Evolutionary conservation across 2,797 vertebrate species (phyloP), one percentile per base, ranked within the genome.

Genomic region (Melanotaenia parkinsoni): DNA sequence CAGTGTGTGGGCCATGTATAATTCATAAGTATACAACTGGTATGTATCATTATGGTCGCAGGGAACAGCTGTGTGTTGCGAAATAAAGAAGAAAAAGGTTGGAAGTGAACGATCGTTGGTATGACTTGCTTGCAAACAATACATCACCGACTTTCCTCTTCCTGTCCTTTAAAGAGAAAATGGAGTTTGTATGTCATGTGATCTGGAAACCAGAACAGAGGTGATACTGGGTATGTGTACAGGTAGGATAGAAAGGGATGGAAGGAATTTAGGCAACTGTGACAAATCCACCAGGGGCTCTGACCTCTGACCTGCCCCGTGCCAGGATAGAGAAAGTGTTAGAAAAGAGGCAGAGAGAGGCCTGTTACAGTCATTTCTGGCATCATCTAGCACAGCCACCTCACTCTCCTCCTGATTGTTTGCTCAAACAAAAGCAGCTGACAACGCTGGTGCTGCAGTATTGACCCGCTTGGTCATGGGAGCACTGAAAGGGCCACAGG

Each of bases 331-430:
- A 81, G 77, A 89, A 81, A 75, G 78, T 62, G 63, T 70, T 78
- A 89, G 40, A 82, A 84, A 84, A 69, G 72, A 70, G 80, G 74
- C 32, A 71, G 75, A 81, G 60, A 69, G 74, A 76, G 80, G 83
- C 65, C 81, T 65, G 81, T 91, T 88, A 70, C 80, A 71, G 87
- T 76, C 86, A 72, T 81, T 95, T 96, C 95, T 92, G 92, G 93
- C 87, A 94, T 82, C 74, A 86, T 95, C 94, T 92, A 85, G 73
- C 79, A 78, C 60, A 64, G 60, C 47, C 72, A 76, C 82, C 77
- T 88, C 86, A 72, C 89, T 86, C 88, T 91, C 88, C 83, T 85
- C 86, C 76, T 84, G 89, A 93, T 94, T 95, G 94, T 95, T 90
- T 75, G 67, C 32, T 58, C 32, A 35, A 69, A 94, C 94, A 95